Base-by-base conservation (phyloP, 2,797 vertebrate species). In the Knipowitschia caucasica region DNA sequence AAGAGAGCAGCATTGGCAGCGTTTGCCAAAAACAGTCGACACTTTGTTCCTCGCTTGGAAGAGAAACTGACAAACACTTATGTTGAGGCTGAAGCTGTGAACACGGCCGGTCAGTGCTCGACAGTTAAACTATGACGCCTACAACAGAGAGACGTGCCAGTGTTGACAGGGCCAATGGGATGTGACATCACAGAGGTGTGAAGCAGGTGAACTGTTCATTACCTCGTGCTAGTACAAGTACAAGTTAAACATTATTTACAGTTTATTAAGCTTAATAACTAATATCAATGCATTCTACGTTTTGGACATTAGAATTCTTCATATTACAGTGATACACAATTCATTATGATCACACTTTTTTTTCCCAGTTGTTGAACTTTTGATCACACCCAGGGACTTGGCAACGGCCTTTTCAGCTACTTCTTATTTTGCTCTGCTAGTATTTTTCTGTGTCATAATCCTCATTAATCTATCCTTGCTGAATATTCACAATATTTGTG, bases 71-170 rank as follows among this genome's bases (percentile, higher is more conserved):
- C 29, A 49, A 33, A 49, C 46, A 49, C 46, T 49, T 49, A 49
- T 33, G 29, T 23, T 21, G 46, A 49, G 54, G 29, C 18, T 25
- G 29, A 40, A 65, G 27, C 38, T 29, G 54, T 7, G 20, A 49
- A 23, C 39, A 49, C 43, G 59, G 35, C 38, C 24, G 35, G 46
- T 49, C 46, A 36, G 8, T n/a, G 9, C 17, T 33, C 50, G 58
- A 68, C 59, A 49, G 27, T 59, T 5, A 40, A 68, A 69, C 64
- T 67, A 49, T 59, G 39, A 72, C 63, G 68, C 7, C 44, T 53
- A 59, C 63, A 71, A 64, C 61, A 42, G 25, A 44, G 38, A 39
- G 47, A 63, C 64, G 58, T 56, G 34, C 40, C 58, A 51, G 33
- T 57, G 53, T 49, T 60, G 60, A 73, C 68, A 71, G 23, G 47